Base-by-base conservation (phyloP, 2,113 vertebrate species). In the Brevimyrus niger region DNA sequence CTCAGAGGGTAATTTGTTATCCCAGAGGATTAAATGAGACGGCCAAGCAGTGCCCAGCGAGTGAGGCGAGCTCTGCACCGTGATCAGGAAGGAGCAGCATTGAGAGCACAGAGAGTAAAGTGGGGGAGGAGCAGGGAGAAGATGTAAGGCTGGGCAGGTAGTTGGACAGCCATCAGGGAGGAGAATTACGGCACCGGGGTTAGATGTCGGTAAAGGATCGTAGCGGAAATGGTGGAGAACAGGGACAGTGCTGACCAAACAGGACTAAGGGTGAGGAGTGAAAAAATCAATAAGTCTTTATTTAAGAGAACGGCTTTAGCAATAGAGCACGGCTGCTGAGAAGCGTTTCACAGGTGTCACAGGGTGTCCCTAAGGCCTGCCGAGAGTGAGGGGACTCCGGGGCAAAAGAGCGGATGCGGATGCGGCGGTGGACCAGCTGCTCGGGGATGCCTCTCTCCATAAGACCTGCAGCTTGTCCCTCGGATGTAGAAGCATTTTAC, bases 1-100 rank as follows among this genome's bases (percentile, higher is more conserved):
- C 86, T 65, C 86, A 82, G 73, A 80, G 51, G 86, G 69, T 51
- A 31, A 83, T 90, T 88, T 90, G 86, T 90, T 90, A 87, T 90
- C 44, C 47, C 87, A n/a, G 53, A 31, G 51, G 89, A 90, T 87
- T 90, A 87, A 90, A 90, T 90, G 86, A 90, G 73, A 90, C 89
- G 82, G 86, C 69, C 86, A 19, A 46, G 65, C 27, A 9, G 69
- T 3, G 27, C 48, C 50, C 38, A 13, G 86, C 35, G 17, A 90
- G 73, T 21, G 48, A 90, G 69, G 86, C 53, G 51, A 88, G 50
- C 50, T 31, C 89, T 27, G 31, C 23, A 1, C 31, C 50, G 42
- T 47, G 23, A 82, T 21, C 19, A 3, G 84, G 89, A n/a, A 38
- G 86, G 31, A 38, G 50, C 27, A 21, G 46, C 5, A 0, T 17